phyloP scores from a whole-genome alignment of 2,888 invertebrate species.

The Parascotia fuliginaria region DNA sequence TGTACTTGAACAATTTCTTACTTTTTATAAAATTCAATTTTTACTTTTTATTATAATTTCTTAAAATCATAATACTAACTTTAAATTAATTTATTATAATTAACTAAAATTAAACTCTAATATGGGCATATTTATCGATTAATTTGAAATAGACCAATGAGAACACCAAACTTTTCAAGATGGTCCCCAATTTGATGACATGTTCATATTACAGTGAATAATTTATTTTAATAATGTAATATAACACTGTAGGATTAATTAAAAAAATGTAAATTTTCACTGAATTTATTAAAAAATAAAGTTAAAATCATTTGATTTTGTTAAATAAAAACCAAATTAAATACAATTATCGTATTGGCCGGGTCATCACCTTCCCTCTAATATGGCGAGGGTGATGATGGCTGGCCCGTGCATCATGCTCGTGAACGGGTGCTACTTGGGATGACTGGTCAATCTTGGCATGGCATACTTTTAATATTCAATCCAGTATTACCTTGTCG shows the following conservation, averaged over 20 bases:
- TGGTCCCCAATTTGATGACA: conserved; percentile 25
- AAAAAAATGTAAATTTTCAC: neutral
- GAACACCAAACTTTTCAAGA: conserved; percentile 11
- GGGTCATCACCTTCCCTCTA: too few species aligned
- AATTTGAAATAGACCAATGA: conserved; percentile 18
- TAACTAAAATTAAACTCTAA: conserved; percentile 24
- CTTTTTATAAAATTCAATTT: conserved; percentile 3
- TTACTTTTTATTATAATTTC: neutral
- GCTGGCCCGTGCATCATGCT: too few species aligned
- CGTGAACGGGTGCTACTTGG: too few species aligned
- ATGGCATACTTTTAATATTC: too few species aligned
- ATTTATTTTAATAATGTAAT: conserved; percentile 13
- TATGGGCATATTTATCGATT: conserved; percentile 38
- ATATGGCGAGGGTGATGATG: too few species aligned
- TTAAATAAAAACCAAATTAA: too few species aligned
- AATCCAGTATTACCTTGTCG: too few species aligned
- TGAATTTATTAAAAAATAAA: conserved; percentile 13
- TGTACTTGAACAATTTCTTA: too few species aligned
- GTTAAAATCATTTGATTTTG: too few species aligned
- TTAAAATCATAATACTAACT: neutral
- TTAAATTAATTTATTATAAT: neutral
- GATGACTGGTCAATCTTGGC: too few species aligned
- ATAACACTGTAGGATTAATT: conserved; percentile 32
- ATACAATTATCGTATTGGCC: too few species aligned
- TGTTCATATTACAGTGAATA: conserved; percentile 37